phyloP scores from a whole-genome alignment of 2,113 vertebrate species.

The Meriones unguiculatus region DNA sequence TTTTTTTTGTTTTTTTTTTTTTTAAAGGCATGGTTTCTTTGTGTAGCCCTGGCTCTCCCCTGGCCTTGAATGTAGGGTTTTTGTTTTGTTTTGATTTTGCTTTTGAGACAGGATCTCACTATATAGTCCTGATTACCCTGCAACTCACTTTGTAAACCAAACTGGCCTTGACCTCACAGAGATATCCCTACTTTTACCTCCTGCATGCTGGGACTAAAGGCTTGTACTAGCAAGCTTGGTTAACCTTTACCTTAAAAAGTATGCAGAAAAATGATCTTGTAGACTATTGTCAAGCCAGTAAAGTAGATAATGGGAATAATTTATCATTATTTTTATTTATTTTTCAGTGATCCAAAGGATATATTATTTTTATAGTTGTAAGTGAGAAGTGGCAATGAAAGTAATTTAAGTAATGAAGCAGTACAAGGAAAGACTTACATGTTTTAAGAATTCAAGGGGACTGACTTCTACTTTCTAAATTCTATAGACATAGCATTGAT shows the following conservation, averaged over 20 bases:
- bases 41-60: no score
- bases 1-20: no score
- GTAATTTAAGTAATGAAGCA: conserved; percentile 18
- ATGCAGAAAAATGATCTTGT: background rate
- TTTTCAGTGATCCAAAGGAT: background rate
- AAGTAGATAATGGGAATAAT: background rate
- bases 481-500: background rate
- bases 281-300: background rate
- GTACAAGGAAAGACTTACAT: background rate
- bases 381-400: conserved; percentile 22
- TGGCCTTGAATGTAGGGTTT: no score
- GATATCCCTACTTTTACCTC: background rate
- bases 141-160: no score
- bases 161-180: background rate
- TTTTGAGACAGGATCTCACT: background rate
- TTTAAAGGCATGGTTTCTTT: no score
- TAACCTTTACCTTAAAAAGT: background rate
- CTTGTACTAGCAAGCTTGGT: background rate
- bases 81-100: no score
- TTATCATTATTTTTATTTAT: background rate
- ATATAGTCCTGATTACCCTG: background rate
- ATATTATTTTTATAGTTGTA: conserved; percentile 2
- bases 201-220: background rate
- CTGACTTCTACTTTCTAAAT: conserved; percentile 54
- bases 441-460: background rate